These are phyloP conservation scores for Hyla sarda DNA, from an alignment of 2,113 vertebrate species.

Conservation along the genomic window DNA sequence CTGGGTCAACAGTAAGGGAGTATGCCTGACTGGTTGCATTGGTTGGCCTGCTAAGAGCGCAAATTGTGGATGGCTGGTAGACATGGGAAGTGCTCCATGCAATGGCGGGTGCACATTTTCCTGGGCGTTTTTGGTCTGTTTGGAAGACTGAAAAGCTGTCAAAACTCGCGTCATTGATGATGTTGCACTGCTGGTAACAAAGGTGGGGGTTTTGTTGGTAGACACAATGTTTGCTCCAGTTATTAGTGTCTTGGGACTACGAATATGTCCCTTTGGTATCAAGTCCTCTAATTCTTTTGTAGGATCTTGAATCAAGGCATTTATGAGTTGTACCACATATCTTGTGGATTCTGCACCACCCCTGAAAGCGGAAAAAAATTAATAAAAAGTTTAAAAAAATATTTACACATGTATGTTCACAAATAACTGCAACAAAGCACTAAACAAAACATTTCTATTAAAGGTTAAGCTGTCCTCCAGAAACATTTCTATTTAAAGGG, in stretches of 20 bases:
- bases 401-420: too few species aligned
- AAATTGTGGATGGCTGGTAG: conserved; percentile 95
- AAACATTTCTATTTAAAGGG: too few species aligned
- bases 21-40: conserved; percentile 98
- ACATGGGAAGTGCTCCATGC: conserved; percentile 89
- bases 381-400: conserved; percentile 47
- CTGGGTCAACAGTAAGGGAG: conserved; percentile 96
- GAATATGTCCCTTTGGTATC: conserved; percentile 97
- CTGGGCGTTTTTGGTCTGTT: conserved; percentile 89
- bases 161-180: conserved; percentile 88
- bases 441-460: too few species aligned
- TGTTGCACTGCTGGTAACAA: conserved; percentile 82
- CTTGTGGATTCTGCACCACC: conserved; percentile 97
- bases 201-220: conserved; percentile 86
- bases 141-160: conserved; percentile 84
- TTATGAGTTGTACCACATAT: conserved; percentile 96
- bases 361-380: conserved; percentile 71
- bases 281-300: conserved; percentile 98
- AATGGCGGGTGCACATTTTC: conserved; percentile 92
- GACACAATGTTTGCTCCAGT: conserved; percentile 83
- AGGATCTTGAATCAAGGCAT: conserved; percentile 97
- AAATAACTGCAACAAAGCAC: too few species aligned
- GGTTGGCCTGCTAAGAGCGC: conserved; percentile 95
- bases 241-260: conserved; percentile 81
- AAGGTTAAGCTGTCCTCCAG: too few species aligned